Percentiles rank a stretch among this genome's conserved stretches.
phyloP scores from a whole-genome alignment of 1,140 invertebrate genomes.

The Saxidomus purpurata region DNA sequence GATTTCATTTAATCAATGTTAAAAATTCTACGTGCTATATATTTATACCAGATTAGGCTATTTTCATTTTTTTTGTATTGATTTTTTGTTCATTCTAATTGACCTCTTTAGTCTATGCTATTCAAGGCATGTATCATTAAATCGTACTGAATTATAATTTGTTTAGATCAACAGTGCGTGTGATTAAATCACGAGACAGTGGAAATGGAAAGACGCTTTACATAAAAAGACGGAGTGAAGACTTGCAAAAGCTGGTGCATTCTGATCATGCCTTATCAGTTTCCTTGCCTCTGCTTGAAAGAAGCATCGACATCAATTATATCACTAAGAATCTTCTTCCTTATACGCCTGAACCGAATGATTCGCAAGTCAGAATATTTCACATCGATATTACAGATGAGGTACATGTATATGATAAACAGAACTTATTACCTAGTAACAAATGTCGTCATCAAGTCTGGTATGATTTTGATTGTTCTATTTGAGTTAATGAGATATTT shows the following conservation, averaged over 20 bases:
- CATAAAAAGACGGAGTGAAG: constrained; percentile 49
- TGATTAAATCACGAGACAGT: constrained; percentile 65
- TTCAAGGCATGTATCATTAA: too few relatives aligned
- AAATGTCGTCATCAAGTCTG: too few relatives aligned
- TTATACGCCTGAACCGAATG: constrained; percentile 1
- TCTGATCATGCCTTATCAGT: background rate
- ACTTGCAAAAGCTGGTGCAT: background rate
- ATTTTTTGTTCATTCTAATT: too few relatives aligned
- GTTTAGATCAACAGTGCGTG: constrained; percentile 66
- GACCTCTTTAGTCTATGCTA: too few relatives aligned
- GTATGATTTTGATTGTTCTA: too few relatives aligned
- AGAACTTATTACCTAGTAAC: too few relatives aligned
- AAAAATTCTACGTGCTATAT: too few relatives aligned
- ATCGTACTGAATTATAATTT: too few relatives aligned
- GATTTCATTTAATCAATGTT: too few relatives aligned
- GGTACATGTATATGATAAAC: constrained; percentile 64
- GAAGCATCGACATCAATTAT: constrained; percentile 12
- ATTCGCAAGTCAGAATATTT: constrained; percentile 48
- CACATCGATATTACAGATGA: constrained; percentile 73
- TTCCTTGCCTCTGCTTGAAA: constrained; percentile 62
- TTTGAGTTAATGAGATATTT: too few relatives aligned
- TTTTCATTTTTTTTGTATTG: too few relatives aligned
- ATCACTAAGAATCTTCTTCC: constrained; percentile 39
- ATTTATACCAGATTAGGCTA: too few relatives aligned
- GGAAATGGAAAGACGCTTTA: constrained; percentile 73